A percentile compares a stretch with the other conserved stretches of the same genome.
These are phyloP conservation scores for Cyprinodon diabolis DNA, from an alignment of 2,797 vertebrate species.

Conservation along the genomic window DNA sequence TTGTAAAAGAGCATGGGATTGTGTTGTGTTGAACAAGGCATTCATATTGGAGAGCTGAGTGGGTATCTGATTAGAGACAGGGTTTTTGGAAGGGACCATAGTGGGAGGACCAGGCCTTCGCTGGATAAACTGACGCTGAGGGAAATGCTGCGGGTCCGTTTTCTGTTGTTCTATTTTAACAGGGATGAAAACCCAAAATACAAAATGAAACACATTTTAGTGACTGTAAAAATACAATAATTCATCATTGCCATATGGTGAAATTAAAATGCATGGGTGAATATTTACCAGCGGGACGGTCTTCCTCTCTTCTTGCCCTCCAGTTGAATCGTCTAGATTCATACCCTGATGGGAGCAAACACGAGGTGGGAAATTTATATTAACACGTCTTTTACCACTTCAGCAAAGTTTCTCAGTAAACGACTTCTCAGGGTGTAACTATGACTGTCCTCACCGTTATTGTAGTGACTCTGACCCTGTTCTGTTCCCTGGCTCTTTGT, in stretches of 20 bases:
- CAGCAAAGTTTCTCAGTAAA: conserved; percentile 8
- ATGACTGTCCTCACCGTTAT: conserved; percentile 67
- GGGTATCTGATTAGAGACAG: conserved; percentile 64
- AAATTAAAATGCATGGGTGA: background rate
- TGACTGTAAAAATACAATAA: background rate
- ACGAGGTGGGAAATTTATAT: background rate
- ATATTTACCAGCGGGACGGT: conserved; percentile 69
- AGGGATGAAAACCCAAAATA: conserved; percentile 14
- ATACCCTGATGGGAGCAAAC: conserved; percentile 66
- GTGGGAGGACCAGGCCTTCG: conserved; percentile 72
- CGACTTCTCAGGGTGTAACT: background rate
- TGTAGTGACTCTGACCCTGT: conserved; percentile 74
- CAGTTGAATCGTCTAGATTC: conserved; percentile 82
- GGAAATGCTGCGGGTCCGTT: conserved; percentile 69
- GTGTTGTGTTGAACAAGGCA: conserved; percentile 74
- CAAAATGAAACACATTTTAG: background rate
- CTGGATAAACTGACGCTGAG: conserved; percentile 74
- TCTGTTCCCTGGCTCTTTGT: conserved; percentile 80
- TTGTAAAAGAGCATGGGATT: conserved; percentile 75
- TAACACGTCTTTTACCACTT: conserved; percentile 3
- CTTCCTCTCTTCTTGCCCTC: conserved; percentile 79
- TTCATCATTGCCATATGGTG: background rate
- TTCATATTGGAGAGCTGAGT: conserved; percentile 78
- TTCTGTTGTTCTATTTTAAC: conserved; percentile 76
- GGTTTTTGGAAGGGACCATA: conserved; percentile 72